Evolutionary conservation across 2,888 invertebrate species (phyloP).

Genomic region (Orthosia cruda): DNA sequence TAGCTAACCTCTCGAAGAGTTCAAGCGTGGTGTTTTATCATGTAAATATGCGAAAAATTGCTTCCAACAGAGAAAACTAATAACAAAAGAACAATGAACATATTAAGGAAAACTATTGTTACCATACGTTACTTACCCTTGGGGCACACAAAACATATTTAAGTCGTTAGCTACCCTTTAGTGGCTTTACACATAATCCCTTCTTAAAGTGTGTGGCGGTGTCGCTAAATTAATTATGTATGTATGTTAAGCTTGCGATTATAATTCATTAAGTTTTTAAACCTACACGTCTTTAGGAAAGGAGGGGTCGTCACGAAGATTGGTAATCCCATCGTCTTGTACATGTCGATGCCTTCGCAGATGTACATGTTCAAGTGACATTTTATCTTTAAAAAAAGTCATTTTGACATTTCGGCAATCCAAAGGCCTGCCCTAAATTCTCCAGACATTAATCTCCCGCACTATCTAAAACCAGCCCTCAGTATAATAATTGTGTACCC

Average conservation of each 20-base stretch:
- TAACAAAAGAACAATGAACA: slow-evolving; percentile 33
- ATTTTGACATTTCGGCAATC: too few species aligned
- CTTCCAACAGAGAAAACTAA: slow-evolving; percentile 7
- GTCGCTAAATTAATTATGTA: slow-evolving; percentile 45
- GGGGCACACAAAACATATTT: slow-evolving; percentile 49
- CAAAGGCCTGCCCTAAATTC: too few species aligned
- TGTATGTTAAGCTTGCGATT: slow-evolving; percentile 20
- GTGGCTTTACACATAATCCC: slow-evolving; percentile 46
- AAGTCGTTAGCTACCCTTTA: slow-evolving; percentile 48
- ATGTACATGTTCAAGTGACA: too few species aligned
- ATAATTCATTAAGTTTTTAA: slow-evolving; percentile 35
- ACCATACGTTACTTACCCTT: slow-evolving; percentile 17
- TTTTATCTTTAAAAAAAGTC: too few species aligned
- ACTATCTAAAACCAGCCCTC: too few species aligned
- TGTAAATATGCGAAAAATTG: neutral
- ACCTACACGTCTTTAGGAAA: neutral
- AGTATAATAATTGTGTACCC: too few species aligned
- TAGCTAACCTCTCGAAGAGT: too few species aligned
- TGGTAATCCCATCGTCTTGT: neutral
- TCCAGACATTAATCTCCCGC: too few species aligned
- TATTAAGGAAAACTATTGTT: slow-evolving; percentile 54
- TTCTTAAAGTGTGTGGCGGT: slow-evolving; percentile 35
- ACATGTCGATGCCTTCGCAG: too few species aligned
- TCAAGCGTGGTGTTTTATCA: too few species aligned
- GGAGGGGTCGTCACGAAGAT: neutral